phyloP scores from a whole-genome alignment of 2,113 vertebrate species.

The Meriones unguiculatus region DNA sequence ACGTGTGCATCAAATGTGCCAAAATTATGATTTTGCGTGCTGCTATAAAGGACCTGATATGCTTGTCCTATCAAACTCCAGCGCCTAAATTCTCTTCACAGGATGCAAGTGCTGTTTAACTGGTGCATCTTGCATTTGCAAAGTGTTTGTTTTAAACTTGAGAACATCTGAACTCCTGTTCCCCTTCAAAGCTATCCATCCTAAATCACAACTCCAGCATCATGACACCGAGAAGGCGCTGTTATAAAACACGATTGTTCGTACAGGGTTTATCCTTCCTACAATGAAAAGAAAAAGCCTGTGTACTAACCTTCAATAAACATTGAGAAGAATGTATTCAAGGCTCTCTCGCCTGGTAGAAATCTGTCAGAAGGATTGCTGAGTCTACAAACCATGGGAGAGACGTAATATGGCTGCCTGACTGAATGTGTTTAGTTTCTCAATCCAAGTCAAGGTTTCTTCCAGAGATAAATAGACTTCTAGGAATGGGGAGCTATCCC shows the following conservation, averaged over 20 bases:
- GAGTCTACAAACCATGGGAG: conserved; percentile 54
- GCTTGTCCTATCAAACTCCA: conserved; percentile 68
- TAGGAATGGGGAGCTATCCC: not conserved
- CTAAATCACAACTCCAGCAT: conserved; percentile 77
- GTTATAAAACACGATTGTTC: conserved; percentile 73
- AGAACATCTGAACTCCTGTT: conserved; percentile 67
- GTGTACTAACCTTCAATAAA: conserved; percentile 79
- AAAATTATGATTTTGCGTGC: conserved; percentile 76
- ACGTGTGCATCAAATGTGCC: conserved; percentile 74
- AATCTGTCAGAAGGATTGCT: conserved; percentile 64
- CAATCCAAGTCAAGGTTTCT: conserved; percentile 59
- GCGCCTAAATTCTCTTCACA: conserved; percentile 79
- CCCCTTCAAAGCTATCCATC: conserved; percentile 63
- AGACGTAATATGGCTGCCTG: conserved; percentile 47
- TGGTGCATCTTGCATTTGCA: conserved; percentile 62
- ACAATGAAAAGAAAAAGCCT: conserved; percentile 75
- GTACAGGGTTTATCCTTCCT: conserved; percentile 74
- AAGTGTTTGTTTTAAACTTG: conserved; percentile 78
- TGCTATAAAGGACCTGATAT: conserved; percentile 74
- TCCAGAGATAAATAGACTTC: conserved; percentile 38
- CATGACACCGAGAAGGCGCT: conserved; percentile 62
- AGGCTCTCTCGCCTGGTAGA: conserved; percentile 58
- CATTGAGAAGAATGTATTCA: conserved; percentile 78
- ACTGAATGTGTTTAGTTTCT: conserved; percentile 28
- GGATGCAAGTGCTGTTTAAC: conserved; percentile 72